Evolutionary conservation across 2,797 vertebrate genomes (phyloP), one percentile per base, ranked within the genome.

Genomic region (Xenops minutus): DNA sequence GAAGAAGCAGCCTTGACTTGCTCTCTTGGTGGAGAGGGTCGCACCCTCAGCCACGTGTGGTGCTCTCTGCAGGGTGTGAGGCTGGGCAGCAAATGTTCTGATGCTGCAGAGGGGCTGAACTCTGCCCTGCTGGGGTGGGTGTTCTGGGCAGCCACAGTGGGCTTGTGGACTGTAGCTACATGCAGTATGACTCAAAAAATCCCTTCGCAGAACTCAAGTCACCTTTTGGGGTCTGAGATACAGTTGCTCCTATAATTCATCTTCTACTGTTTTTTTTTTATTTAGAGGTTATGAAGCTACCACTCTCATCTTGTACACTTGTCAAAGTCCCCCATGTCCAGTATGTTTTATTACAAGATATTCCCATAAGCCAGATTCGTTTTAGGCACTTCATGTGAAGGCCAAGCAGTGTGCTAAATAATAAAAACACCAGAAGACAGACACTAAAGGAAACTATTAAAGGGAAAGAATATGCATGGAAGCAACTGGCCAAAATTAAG

Each of bases 161-260:
- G 10, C 10, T 26, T 73, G 74, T 27, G 44, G 2, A 22, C 34
- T 16, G 29, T 4, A 77, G 56, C 26, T n/a, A 16, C 14, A 29
- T 10, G 43, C 30, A 20, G 56, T 9, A 34, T 4, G 10, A n/a
- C 16, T 52, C 32, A 44, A 48, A 71, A 87, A 72, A 82, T 24
- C n/a, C 44, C 22, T 39, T 36, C 44, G 41, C 56, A 83, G 52
- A 71, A 48, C 59, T 76, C 22, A 19, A 36, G 43, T 48, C 6
- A 67, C 27, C 18, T 61, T 83, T 78, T 20, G 20, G n/a, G 26
- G 14, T 59, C 76, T 39, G 39, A 79, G 55, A 55, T 69, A 14
- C 0, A 4, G 11, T 32, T 44, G 59, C 29, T 88, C 1, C 0
- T 59, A 8, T 62, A 34, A 74, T 26, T 71, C n/a, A 56, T n/a